Base-by-base conservation (phyloP, 1,140 invertebrate genomes). In the Ericerus pela region DNA sequence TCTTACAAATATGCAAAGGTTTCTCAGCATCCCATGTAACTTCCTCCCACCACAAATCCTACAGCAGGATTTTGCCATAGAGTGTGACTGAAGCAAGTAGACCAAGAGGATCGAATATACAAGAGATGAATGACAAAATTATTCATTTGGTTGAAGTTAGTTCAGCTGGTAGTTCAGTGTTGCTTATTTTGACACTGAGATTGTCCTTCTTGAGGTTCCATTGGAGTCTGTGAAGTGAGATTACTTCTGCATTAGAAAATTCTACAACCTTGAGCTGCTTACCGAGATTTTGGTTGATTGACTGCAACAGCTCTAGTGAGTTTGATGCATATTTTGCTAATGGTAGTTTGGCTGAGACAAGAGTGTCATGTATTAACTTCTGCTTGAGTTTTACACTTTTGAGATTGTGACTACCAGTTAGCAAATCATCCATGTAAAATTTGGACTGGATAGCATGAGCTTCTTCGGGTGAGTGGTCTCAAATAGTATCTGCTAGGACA, bases 61-160 rank as follows among this genome's bases (percentile, higher is more conserved):
- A 51, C 2, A 56, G 14, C 1, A 59, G n/a, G 0, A 29, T 30
- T 12, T 59, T 59, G 1, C 51, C 58, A 3, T 43, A 41, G 10
- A 65, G 53, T 18, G 58, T 59, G 20, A 64, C 56, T 12, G 64
- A 61, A 11, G 18, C 54, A 6, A 64, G 14, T 2, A 65, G 53
- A 0, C 62, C 62, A 20, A 67, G 37, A 0, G 63, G 65, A 55
- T 66, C 64, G 31, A 60, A 66, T 11, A 65, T 53, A 22, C 51
- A 36, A 54, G 61, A 53, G 11, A 61, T 53, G 2, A 20, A 20
- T 5, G 61, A 61, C n/a, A 64, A 51, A 2, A 65, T 43, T 18
- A 12, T 51, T 14, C 62, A 52, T 59, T 66, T 63, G 3, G 59
- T 62, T 10, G 57, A 20, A 14, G 1, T 53, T 16, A 28, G 31